Conservation (phyloP, 2,797 vertebrate species). For the Trematomus bernacchii region DNA sequence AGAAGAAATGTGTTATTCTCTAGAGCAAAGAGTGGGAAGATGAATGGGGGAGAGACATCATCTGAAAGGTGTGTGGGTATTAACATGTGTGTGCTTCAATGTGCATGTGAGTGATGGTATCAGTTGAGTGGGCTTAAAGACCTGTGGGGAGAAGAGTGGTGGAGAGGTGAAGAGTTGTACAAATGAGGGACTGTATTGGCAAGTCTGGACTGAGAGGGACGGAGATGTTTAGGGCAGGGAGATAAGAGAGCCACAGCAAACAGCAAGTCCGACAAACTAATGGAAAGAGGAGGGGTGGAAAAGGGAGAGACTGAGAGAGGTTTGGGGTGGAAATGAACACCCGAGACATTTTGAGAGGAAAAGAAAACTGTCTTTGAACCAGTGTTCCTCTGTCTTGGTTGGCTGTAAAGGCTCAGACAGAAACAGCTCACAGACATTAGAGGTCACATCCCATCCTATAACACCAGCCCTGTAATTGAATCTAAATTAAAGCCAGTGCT, state of each 20-base stretch:
- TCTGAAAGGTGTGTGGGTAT: conserved; percentile 33
- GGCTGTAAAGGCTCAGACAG: conserved; percentile 57
- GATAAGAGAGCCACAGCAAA: conserved; percentile 69
- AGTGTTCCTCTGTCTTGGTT: conserved; percentile 28
- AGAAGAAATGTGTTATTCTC: conserved; percentile 37
- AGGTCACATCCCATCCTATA: conserved; percentile 60
- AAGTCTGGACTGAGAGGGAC: conserved; percentile 46
- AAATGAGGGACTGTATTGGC: conserved; percentile 60
- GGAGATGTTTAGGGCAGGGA: conserved; percentile 52
- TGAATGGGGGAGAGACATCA: conserved; percentile 31
- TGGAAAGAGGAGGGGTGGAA: conserved; percentile 63
- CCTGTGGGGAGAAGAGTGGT: conserved; percentile 33
- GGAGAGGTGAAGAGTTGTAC: conserved; percentile 47
- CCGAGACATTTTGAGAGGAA: conserved; percentile 38
- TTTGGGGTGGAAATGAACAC: conserved; percentile 30
- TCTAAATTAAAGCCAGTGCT: conserved; percentile 64
- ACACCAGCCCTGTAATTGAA: conserved; percentile 60
- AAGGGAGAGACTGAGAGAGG: conserved; percentile 23
- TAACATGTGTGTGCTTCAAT: not conserved
- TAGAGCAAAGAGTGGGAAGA: conserved; percentile 14
- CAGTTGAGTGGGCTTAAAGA: conserved; percentile 21
- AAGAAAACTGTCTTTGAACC: conserved; percentile 26
- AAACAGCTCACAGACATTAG: conserved; percentile 45
- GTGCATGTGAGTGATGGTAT: conserved; percentile 14
- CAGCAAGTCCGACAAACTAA: conserved; percentile 61